phyloP scores from a whole-genome alignment of 2,113 vertebrate species.

The Piaya cayana region DNA sequence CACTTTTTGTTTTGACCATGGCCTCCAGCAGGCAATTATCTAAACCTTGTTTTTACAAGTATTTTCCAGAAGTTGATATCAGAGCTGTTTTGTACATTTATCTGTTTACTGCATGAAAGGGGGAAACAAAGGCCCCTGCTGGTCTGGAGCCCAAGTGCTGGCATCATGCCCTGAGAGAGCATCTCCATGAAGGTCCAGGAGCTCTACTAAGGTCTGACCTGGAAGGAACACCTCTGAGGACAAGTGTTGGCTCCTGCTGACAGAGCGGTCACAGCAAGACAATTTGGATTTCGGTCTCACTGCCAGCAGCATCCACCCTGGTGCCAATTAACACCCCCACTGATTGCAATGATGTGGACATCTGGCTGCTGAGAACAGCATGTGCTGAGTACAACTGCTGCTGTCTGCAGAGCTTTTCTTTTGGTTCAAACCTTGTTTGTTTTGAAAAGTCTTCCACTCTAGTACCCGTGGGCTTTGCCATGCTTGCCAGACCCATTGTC shows the following conservation, averaged over 20 bases:
- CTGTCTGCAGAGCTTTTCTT: neutral
- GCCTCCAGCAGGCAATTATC: neutral
- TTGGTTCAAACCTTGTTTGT: neutral
- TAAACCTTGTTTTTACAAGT: accelerated
- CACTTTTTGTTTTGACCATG: neutral
- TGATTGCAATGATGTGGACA: neutral
- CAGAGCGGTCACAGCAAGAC: neutral
- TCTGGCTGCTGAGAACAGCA: neutral
- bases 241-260: accelerated
- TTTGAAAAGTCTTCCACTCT: neutral
- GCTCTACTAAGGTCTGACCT: neutral
- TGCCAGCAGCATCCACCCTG: neutral
- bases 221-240: neutral
- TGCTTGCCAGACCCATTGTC: neutral
- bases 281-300: neutral
- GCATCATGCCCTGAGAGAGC: neutral
- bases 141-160: accelerated
- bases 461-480: accelerated
- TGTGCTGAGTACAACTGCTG: neutral
- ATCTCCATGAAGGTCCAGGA: neutral
- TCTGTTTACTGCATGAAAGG: neutral
- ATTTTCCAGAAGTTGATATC: neutral
- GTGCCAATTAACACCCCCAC: neutral
- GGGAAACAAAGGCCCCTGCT: accelerated
- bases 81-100: neutral